phyloP scores from a whole-genome alignment of 2,797 vertebrate species.

The Phrynocephalus guinanensis region DNA sequence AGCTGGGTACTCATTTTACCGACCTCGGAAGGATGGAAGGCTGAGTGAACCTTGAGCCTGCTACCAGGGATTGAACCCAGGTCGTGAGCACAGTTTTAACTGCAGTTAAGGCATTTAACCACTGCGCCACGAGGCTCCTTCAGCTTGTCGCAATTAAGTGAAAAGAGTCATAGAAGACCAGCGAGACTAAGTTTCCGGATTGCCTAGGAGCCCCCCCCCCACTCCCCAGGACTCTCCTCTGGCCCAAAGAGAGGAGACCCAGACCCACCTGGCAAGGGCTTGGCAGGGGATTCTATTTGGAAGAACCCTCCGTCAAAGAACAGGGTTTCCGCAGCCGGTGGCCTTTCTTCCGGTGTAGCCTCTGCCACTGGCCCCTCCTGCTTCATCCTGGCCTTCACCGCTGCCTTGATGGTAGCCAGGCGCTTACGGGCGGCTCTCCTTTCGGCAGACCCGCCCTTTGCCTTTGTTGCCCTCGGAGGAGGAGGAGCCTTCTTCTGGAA shows the following conservation, averaged over 20 bases:
- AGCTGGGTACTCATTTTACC: too few species aligned
- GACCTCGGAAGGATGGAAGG: too few species aligned
- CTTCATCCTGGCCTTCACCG: conserved; percentile 84
- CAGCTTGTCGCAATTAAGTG: too few species aligned
- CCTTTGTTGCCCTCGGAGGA: conserved; percentile 43
- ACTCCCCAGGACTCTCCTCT: background rate
- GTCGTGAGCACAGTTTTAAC: too few species aligned
- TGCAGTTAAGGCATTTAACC: too few species aligned
- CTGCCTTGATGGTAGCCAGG: conserved; percentile 88
- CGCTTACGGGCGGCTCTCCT: conserved; percentile 82
- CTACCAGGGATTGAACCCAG: too few species aligned
- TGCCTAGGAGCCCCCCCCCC: too few species aligned
- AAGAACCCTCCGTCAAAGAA: conserved; percentile 91
- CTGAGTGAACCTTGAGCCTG: too few species aligned
- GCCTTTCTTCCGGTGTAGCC: rapidly evolving
- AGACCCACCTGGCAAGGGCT: conserved; percentile 81
- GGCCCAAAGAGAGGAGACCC: conserved; percentile 10
- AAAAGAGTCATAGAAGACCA: too few species aligned
- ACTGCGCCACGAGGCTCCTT: too few species aligned
- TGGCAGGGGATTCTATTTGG: conserved; percentile 89
- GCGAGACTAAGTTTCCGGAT: too few species aligned
- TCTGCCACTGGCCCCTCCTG: conserved; percentile 57
- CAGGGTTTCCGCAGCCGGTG: conserved; percentile 72
- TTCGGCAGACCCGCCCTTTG: conserved; percentile 66
- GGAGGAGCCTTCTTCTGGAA: conserved; percentile 74